Base-by-base conservation (phyloP, 2,888 invertebrate species). In the Thereva unica region DNA sequence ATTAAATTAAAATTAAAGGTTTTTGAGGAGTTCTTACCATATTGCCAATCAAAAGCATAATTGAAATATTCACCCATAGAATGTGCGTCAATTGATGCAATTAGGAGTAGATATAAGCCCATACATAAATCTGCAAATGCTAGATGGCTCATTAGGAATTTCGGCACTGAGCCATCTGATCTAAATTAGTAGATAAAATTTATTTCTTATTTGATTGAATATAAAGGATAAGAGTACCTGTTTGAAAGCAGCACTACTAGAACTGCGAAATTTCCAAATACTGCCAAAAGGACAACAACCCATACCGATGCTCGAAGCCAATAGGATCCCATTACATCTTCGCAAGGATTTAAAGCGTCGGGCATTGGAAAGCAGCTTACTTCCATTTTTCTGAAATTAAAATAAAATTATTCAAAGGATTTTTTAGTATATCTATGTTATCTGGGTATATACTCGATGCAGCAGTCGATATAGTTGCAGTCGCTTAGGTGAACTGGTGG, bases 11-110 rank as follows among this genome's bases (percentile, higher is more conserved):
- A 5, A 9, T 37, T n/a, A n/a, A n/a, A n/a, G n/a, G n/a, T 23
- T 63, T 5, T 9, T 7, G 41, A n/a, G n/a, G 5, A 47, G n/a
- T 54, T 72, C 74, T 78, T 75, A 85, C 89, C 88, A 72, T 87
- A 86, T 80, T 95, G 95, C 95, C 95, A 95, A 75, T 90, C 89
- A 74, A 90, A 94, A 3, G 95, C 95, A 78, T 89, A 90, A 78
- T 94, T 94, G 80, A 94, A 94, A 82, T 94, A 95, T 71, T 88
- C 88, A 2, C 93, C 92, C 74, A 90, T 88, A 0, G 94, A 94
- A 72, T 89, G 87, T 0, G 90, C 83, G 80, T 96, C 95, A 75
- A 93, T 90, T 0, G 89, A 86, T 0, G 95, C 95, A 45, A 94
- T 83, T 77, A 93, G 85, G 38, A 90, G 84, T 50, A 94, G 83